Evolutionary conservation across 2,888 invertebrate genomes (phyloP), one percentile per base, ranked within the genome.

Genomic region (Monochamus alternatus): DNA sequence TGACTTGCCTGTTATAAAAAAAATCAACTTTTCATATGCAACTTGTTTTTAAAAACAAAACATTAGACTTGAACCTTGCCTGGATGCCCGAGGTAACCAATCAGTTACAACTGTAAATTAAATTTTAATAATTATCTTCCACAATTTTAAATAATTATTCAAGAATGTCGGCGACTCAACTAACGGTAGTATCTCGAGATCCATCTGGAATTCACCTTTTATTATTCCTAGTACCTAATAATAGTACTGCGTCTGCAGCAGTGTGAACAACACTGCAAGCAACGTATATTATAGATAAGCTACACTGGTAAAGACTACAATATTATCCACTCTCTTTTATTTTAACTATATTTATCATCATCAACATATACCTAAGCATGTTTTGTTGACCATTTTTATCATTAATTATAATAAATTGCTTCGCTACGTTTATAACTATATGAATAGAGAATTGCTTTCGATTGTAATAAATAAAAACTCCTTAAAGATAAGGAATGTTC

Each of bases 71-170:
- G 2, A 38, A 38, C 38, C 38, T 38, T 38, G 38, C 38, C 0
- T 38, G 38, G 38, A 38, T 7, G 38, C 38, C 38, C 38, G 38
- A 38, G 38, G 38, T 38, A 38, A 38, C 38, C 7, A 38, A 38
- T 38, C 32, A 43, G 32, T n/a, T 62, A 10, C 62, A 62, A 62
- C 62, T 63, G 22, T 14, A 43, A 32, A 14, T 38, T 8, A 63
- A 38, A 63, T 63, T 43, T 43, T 32, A 63, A 63, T 63, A 63
- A 63, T 63, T 43, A 43, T 63, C 63, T 43, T 38, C n/a, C n/a
- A 43, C 14, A 14, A 14, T n/a, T 43, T 63, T 43, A n/a, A n/a
- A 38, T 63, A 63, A 43, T 63, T 43, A 63, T 43, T 22, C 43
- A 63, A 63, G 63, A 63, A 63, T 63, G 38, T 14, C 43, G 12